Conservation (phyloP, 2,888 invertebrate genomes). For the Cantharis rustica region DNA sequence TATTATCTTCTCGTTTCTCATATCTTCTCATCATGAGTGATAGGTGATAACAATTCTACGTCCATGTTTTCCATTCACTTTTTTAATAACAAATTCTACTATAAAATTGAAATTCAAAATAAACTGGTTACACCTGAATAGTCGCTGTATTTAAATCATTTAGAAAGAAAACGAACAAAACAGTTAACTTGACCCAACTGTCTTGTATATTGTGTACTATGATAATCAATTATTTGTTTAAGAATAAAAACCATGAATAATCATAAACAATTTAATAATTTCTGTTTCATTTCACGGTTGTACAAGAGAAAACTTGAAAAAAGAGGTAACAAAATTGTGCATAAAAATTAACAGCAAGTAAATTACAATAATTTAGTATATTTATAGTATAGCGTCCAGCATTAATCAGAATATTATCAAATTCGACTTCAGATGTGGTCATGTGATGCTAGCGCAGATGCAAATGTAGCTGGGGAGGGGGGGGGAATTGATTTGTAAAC, state of each 20-base stretch:
- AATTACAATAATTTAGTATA: too few species aligned
- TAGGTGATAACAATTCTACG: constrained; percentile 16
- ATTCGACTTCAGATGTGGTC: too few species aligned
- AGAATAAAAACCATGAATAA: neutral
- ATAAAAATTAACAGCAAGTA: too few species aligned
- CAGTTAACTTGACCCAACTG: neutral
- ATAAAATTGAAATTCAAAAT: constrained; percentile 14
- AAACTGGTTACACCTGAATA: constrained; percentile 15
- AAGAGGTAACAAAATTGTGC: too few species aligned
- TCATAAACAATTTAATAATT: neutral
- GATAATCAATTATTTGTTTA: neutral
- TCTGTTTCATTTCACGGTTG: neutral
- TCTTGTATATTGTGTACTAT: neutral
- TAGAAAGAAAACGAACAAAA: neutral
- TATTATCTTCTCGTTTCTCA: too few species aligned
- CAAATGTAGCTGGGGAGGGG: too few species aligned
- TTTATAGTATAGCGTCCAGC: too few species aligned
- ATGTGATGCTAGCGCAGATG: too few species aligned
- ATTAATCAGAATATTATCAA: too few species aligned
- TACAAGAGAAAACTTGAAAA: too few species aligned
- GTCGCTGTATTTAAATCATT: neutral
- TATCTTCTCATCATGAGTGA: constrained; percentile 7
- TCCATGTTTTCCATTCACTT: neutral
- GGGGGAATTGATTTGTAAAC: too few species aligned
- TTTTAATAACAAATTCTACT: constrained; percentile 1